These are phyloP conservation scores for Bicyclus anynana DNA, from an alignment of 1,140 invertebrate genomes.

Conservation along the genomic window DNA sequence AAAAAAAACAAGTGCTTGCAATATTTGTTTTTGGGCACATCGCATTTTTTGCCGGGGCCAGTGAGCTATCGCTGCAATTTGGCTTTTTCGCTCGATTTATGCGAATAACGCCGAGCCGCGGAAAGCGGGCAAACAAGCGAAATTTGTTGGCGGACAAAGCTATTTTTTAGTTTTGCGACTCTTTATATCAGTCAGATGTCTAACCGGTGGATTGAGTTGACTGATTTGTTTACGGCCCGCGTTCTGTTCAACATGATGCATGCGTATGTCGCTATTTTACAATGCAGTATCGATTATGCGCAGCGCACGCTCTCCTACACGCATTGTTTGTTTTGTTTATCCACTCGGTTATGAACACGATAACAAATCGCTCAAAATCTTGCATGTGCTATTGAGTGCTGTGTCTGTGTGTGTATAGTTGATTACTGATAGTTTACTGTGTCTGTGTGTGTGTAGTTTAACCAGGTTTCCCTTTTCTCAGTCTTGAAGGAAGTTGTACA, in stretches of 20 bases:
- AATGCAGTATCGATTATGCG: constrained; percentile 28
- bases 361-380: constrained; percentile 11
- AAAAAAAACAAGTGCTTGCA: constrained; percentile 51
- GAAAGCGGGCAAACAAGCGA: constrained; percentile 66
- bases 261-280: constrained; percentile 32
- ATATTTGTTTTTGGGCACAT: constrained; percentile 67
- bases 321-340: constrained; percentile 13
- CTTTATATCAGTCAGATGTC: constrained; percentile 68
- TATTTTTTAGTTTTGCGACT: constrained; percentile 61
- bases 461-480: too few species aligned
- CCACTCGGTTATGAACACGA: constrained; percentile 15
- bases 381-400: background rate
- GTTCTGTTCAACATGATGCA: constrained; percentile 36
- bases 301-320: constrained; percentile 10
- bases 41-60: constrained; percentile 61
- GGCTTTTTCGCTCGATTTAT: constrained; percentile 71
- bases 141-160: constrained; percentile 61
- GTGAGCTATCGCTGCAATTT: constrained; percentile 70
- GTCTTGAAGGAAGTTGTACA: too few species aligned
- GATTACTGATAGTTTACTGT: background rate
- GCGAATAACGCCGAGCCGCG: constrained; percentile 57
- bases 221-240: constrained; percentile 44
- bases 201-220: constrained; percentile 52
- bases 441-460: too few species aligned
- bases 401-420: background rate